A percentile compares a stretch with the other conserved stretches of the same genome.
Evolutionary conservation across 2,797 vertebrate species (phyloP).

Genomic region (Erpetoichthys calabaricus): DNA sequence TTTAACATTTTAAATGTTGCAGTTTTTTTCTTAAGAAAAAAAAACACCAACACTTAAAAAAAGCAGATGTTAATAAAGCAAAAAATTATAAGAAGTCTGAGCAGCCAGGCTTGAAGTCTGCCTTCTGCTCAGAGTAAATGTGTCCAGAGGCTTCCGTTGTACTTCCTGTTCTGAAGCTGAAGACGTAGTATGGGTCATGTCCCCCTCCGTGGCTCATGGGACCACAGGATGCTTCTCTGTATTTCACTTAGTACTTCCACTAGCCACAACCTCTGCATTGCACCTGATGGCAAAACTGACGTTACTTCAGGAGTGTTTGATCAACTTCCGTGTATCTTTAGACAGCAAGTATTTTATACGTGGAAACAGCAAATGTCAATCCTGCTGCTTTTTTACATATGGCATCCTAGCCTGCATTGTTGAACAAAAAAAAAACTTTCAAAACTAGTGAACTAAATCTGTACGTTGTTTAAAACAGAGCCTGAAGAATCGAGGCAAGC

Average conservation of each 20-base stretch:
- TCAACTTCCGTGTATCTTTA: conserved; percentile 35
- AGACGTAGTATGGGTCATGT: conserved; percentile 24
- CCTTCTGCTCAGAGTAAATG: conserved; percentile 13
- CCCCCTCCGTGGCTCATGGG: conserved; percentile 29
- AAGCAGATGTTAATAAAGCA: neutral
- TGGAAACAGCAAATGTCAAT: conserved; percentile 16
- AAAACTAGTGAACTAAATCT: neutral
- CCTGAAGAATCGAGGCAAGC: conserved; percentile 53
- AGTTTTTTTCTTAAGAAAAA: too few relatives aligned
- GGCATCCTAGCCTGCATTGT: too few relatives aligned
- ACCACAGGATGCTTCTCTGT: conserved; percentile 24
- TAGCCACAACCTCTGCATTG: conserved; percentile 59
- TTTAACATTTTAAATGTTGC: too few relatives aligned
- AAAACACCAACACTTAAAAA: too few relatives aligned
- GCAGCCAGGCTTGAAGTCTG: neutral
- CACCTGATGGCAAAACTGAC: conserved; percentile 33
- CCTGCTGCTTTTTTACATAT: neutral
- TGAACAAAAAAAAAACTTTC: too few relatives aligned
- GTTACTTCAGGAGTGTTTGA: conserved; percentile 19
- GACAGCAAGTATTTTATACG: conserved; percentile 20
- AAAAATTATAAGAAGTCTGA: too few relatives aligned
- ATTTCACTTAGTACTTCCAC: conserved; percentile 22
- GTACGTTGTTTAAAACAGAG: conserved; percentile 23
- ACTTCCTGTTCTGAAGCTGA: conserved; percentile 33
- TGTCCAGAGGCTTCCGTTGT: conserved; percentile 23